Percentiles rank a stretch among this genome's conserved stretches.
phyloP scores from a whole-genome alignment of 2,888 invertebrate species.

The Candidula unifasciata region DNA sequence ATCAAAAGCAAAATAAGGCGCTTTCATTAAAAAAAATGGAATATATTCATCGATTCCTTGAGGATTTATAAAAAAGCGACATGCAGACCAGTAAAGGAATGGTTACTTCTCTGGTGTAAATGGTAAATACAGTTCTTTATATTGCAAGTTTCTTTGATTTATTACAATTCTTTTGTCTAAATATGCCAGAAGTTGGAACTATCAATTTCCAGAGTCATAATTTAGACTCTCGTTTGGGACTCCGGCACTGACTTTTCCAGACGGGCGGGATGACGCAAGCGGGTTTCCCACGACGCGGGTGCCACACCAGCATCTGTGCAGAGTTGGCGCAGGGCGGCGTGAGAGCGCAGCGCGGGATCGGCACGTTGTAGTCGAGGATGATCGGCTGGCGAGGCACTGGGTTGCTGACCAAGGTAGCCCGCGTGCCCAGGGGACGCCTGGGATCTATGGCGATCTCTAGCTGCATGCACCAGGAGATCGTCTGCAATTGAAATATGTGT shows the following conservation, averaged over 20 bases:
- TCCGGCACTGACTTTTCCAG: conserved; percentile 60
- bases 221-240: conserved; percentile 63
- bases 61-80: too few species aligned
- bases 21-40: too few species aligned
- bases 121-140: too few species aligned
- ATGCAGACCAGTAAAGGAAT: too few species aligned
- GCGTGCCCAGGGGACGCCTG: conserved; percentile 69
- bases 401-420: conserved; percentile 70
- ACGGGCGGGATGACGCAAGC: conserved; percentile 75
- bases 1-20: too few species aligned
- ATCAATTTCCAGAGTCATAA: conserved; percentile 54
- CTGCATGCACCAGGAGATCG: conserved; percentile 62
- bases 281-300: conserved; percentile 70
- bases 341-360: conserved; percentile 74
- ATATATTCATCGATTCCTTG: too few species aligned
- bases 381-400: conserved; percentile 69
- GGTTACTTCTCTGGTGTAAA: too few species aligned
- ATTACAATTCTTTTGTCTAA: neutral
- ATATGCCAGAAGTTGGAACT: neutral
- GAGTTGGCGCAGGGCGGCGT: conserved; percentile 76
- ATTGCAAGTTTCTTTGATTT: neutral
- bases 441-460: conserved; percentile 76
- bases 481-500: conserved; percentile 25
- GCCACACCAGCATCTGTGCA: conserved; percentile 77
- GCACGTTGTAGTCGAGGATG: conserved; percentile 68